phyloP scores from a whole-genome alignment of 2,888 invertebrate species.

The Coelogynopora nodosa region DNA sequence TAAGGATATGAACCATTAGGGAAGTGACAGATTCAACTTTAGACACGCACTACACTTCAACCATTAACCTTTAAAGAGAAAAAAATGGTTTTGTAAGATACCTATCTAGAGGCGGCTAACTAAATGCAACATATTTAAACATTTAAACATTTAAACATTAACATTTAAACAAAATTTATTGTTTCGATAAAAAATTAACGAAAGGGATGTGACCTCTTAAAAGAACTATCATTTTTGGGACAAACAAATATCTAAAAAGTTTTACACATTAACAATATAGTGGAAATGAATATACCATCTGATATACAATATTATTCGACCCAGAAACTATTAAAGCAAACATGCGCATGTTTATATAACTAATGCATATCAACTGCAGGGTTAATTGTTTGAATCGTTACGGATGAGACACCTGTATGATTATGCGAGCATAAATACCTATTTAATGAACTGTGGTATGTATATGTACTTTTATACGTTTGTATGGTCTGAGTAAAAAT shows the following conservation, averaged over 20 bases:
- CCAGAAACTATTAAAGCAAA: background rate
- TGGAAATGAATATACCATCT: background rate
- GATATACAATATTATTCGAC: background rate
- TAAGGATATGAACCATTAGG: too few species aligned
- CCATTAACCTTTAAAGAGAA: background rate
- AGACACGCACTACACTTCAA: background rate
- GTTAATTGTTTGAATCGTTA: background rate
- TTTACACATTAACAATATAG: background rate
- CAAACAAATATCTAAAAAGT: background rate
- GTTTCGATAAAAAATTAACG: background rate
- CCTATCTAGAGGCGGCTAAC: too few species aligned
- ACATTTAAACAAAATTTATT: background rate
- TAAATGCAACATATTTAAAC: too few species aligned
- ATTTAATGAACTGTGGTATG: too few species aligned
- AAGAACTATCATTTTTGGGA: background rate
- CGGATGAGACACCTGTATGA: too few species aligned
- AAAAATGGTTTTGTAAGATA: too few species aligned
- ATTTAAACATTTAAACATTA: too few species aligned
- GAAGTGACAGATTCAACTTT: background rate
- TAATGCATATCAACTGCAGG: background rate
- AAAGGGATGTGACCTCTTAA: background rate
- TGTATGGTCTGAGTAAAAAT: too few species aligned
- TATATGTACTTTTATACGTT: too few species aligned
- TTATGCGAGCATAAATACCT: too few species aligned
- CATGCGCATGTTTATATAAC: background rate